Base-by-base conservation (phyloP, 2,888 invertebrate species). In the Heliconius ethilla region DNA sequence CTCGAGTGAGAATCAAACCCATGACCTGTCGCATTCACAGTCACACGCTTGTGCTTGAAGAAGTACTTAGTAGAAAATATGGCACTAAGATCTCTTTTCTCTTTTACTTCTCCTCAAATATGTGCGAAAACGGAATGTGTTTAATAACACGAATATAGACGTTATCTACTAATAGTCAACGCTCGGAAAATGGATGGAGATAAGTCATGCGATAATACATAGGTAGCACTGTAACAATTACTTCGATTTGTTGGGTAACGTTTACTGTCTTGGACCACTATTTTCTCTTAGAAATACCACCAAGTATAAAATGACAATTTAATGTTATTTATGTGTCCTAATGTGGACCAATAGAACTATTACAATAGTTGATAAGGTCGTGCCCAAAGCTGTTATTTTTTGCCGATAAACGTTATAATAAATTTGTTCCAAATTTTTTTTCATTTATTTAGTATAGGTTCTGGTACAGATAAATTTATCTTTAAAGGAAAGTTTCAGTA, bases 401-500 rank as follows among this genome's bases (percentile, higher is more conserved):
- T 59, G 59, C 10, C 10, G 11, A 63, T 27, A 63, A 63, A 63
- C 10, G 25, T 33, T 7, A 33, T 33, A 33, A 62, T 59, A 59
- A 4, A 62, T 45, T 45, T 45, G 5, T 45, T 15, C 15, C 15
- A 45, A 15, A 15, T 5, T 4, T 45, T 45, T 40, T 45, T 45
- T 45, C 33, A 33, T 33, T 33, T 33, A 6, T 33, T 33, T 45
- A n/a, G n/a, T n/a, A 51, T 51, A 51, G 18, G 18, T 7, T 18
- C 51, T 18, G 0, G 63, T 63, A 63, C 1, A 33, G 33, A 66
- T 40, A 69, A 29, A n/a, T 33, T 55, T 33, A 55, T 55, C 6
- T 59, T 33, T 33, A 59, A 59, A 55, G n/a, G 51, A 55, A 72
- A 55, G 33, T n/a, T 55, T 33, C 33, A 87, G 87, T 89, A 85